A percentile compares a stretch with the other conserved stretches of the same genome.
Conservation (phyloP, 2,113 vertebrate species). For the Natator depressus region DNA sequence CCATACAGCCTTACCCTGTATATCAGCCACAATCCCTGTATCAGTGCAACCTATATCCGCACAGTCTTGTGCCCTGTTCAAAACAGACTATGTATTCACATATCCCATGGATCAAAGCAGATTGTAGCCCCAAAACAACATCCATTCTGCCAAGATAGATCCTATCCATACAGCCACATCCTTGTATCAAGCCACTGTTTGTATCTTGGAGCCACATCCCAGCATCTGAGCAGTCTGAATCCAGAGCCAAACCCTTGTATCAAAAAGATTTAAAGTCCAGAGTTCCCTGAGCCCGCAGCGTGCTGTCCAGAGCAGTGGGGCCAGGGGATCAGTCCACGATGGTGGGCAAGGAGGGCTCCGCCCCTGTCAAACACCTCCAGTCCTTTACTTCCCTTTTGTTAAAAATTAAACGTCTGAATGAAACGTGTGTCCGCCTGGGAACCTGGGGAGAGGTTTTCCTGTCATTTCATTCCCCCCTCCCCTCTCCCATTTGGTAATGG, state of each 20-base stretch:
- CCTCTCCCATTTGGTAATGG: slow-evolving; percentile 52
- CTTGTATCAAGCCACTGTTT: background rate
- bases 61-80: slow-evolving; percentile 40
- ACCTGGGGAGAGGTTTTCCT: slow-evolving; percentile 56
- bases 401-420: slow-evolving; percentile 60
- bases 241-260: slow-evolving; percentile 50
- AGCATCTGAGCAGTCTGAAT: slow-evolving; percentile 39
- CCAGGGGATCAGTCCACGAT: slow-evolving; percentile 15
- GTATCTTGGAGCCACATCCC: background rate
- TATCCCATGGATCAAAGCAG: slow-evolving; percentile 16
- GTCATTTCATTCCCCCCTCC: slow-evolving; percentile 42
- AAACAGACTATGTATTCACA: background rate
- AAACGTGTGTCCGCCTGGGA: slow-evolving; percentile 49
- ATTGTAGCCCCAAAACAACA: background rate
- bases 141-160: slow-evolving; percentile 11
- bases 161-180: background rate
- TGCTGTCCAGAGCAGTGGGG: slow-evolving; percentile 58
- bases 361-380: slow-evolving; percentile 10
- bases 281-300: slow-evolving; percentile 61
- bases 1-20: background rate
- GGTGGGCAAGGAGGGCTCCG: slow-evolving; percentile 23
- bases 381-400: slow-evolving; percentile 61
- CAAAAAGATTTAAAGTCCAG: slow-evolving; percentile 60
- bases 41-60: slow-evolving; percentile 22
- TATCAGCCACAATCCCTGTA: background rate